A percentile compares a stretch with the other conserved stretches of the same genome.
Conservation (phyloP, 2,113 vertebrate genomes). For the Bubo scandiacus region DNA sequence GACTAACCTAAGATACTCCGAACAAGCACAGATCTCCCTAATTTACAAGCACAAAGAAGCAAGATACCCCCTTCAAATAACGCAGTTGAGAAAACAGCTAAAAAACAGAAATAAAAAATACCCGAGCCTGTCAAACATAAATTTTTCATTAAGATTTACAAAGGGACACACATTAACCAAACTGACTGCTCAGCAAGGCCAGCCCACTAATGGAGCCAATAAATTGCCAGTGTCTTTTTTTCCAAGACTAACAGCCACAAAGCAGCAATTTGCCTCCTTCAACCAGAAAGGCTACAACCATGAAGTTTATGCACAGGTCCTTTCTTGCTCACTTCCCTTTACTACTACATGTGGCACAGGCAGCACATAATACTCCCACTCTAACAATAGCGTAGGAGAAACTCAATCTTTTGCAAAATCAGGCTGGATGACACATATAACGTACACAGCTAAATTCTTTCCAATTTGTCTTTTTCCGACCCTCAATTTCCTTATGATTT, state of each 20-base stretch:
- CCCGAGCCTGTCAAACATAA: not conserved
- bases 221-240: not conserved
- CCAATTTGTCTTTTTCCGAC: not conserved
- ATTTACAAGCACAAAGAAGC: not conserved
- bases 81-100: not conserved
- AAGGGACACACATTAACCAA: not conserved
- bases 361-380: not conserved
- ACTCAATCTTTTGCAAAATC: not conserved
- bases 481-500: not conserved
- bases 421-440: not conserved
- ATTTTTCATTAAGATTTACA: not conserved
- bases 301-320: not conserved
- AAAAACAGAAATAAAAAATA: not conserved
- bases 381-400: accelerated
- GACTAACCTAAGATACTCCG: not conserved
- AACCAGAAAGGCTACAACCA: not conserved
- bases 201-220: not conserved
- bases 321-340: not conserved
- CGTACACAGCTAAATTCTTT: not conserved
- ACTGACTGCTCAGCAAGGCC: not conserved
- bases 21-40: not conserved
- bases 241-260: not conserved
- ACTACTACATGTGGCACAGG: not conserved
- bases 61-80: not conserved
- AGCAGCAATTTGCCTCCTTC: not conserved